Base-by-base conservation (phyloP, 2,888 invertebrate genomes). In the Metopia argyrocephala region DNA sequence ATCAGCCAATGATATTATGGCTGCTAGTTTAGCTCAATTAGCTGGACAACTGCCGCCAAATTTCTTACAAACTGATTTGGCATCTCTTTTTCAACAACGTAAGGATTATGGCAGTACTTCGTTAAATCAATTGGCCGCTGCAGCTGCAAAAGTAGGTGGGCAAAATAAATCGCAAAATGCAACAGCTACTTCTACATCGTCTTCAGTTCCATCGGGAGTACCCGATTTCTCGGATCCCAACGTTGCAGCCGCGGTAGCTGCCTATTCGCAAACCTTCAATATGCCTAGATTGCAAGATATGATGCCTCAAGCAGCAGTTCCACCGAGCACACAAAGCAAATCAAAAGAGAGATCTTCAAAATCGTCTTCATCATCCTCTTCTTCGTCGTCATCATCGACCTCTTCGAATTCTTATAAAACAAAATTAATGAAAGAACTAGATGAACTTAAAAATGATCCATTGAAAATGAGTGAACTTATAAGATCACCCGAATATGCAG, bases 401-500 rank as follows among this genome's bases (percentile, higher is more conserved):
- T 87, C 89, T 0, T 88, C 88, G 9, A 89, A 89, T 50, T 89
- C 89, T 3, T 90, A 90, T 68, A 90, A 90, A 83, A 90, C 90
- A 0, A 90, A 90, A 76, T 83, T 90, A 0, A 90, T 90, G 90
- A 90, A 90, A 52, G 90, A 91, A 70, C 82, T 90, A 50, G 90
- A 90, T 54, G 90, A 90, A 78, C 85, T 90, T 0, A 91, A 90
- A 78, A 89, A 90, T 65, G 91, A 91, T 85, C 90, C 90, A 1
- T 79, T 90, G 2, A 91, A 91, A 84, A 89, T 91, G 86, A 90
- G 89, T 57, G 91, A 91, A 75, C 83, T 91, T 1, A 90, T 91
- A 83, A 87, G 90, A 0, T 91, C 91, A 5, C 90, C 91, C 0
- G 91, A 91, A 78, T 91, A 91, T 79, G 90, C 91, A 0, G 89